These are phyloP conservation scores for Cecidostiba fungosa DNA, from an alignment of 2,888 invertebrate genomes.

Conservation along the genomic window DNA sequence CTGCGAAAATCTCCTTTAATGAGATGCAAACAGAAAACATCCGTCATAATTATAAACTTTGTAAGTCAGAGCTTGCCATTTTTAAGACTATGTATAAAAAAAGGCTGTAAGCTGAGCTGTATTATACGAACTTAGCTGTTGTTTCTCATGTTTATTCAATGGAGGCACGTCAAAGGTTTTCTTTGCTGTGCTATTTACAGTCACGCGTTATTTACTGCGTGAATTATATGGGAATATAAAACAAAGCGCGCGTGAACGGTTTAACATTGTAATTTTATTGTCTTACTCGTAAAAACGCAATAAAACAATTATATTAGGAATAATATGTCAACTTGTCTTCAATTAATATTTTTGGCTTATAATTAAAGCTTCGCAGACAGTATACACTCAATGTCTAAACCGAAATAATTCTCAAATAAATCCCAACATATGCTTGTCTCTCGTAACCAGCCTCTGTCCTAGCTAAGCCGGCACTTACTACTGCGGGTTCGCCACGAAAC, in stretches of 20 bases:
- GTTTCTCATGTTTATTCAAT: conserved; percentile 2
- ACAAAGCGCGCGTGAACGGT: background rate
- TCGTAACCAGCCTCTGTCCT: background rate
- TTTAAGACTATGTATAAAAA: background rate
- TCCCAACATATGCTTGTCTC: too few species aligned
- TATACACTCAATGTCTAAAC: too few species aligned
- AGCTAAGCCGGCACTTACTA: background rate
- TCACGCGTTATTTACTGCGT: background rate
- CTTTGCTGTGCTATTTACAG: background rate
- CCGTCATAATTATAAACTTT: background rate
- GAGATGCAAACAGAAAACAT: background rate
- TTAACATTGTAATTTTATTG: background rate
- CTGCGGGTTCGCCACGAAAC: background rate
- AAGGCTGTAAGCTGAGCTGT: background rate
- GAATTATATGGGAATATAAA: background rate
- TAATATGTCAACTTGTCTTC: background rate
- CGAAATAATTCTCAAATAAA: too few species aligned
- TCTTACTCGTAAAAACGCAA: background rate
- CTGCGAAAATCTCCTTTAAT: background rate
- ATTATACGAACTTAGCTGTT: background rate
- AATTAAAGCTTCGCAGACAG: too few species aligned
- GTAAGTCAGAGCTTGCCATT: background rate
- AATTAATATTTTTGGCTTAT: background rate
- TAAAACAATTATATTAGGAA: background rate
- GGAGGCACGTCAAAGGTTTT: background rate